phyloP scores from a whole-genome alignment of 30 jellyfish, hydroid and myxozoan genomes.

The Morbakka virulenta region DNA sequence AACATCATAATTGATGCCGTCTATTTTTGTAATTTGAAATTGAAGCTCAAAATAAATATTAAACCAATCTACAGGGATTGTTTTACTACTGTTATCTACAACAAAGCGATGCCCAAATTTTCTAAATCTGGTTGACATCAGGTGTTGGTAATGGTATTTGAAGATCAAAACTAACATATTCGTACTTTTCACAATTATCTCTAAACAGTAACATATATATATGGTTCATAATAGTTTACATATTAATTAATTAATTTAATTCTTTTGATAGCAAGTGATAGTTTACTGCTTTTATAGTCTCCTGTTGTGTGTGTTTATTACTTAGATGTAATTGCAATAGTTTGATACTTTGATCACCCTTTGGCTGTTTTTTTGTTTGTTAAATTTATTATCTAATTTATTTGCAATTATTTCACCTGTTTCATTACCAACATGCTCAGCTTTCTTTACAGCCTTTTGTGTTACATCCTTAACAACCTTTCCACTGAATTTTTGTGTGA shows the following conservation, averaged over 20 bases:
- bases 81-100: not conserved
- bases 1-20: no score
- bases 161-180: constrained; percentile 6
- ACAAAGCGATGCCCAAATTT: not conserved
- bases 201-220: no score
- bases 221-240: no score
- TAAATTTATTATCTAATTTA: no score
- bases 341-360: not conserved
- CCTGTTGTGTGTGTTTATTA: no score
- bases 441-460: not conserved
- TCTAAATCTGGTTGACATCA: not conserved
- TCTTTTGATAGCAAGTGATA: no score
- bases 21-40: no score
- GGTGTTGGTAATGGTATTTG: not conserved
- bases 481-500: constrained; percentile 7
- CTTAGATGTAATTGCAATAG: no score
- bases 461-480: constrained; percentile 9
- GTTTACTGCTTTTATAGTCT: no score
- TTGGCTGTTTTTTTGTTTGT: not conserved
- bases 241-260: not conserved
- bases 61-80: not conserved
- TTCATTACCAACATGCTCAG: constrained; percentile 1
- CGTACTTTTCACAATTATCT: constrained; percentile 8
- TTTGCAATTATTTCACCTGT: constrained; percentile 10
- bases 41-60: no score